phyloP scores from a whole-genome alignment of 2,888 invertebrate genomes.

The Amaurobius ferox region DNA sequence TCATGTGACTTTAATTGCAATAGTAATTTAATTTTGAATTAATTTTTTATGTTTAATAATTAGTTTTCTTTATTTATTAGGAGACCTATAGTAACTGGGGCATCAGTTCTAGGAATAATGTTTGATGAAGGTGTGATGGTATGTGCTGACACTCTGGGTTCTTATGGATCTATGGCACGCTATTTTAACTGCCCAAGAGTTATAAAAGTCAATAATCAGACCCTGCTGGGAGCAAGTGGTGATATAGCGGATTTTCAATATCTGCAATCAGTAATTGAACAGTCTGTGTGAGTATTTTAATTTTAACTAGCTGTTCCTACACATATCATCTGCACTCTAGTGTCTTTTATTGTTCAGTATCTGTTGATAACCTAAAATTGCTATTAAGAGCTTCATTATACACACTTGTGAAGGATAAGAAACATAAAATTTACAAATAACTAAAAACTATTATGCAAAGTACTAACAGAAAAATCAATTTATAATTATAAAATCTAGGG shows the following conservation, averaged over 20 bases:
- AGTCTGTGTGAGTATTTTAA: slow-evolving; percentile 86
- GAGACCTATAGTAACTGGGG: slow-evolving; percentile 90
- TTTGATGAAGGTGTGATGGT: slow-evolving; percentile 93
- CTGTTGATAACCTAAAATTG: too few relatives aligned
- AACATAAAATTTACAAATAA: too few relatives aligned
- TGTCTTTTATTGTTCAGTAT: too few relatives aligned
- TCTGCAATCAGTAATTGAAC: slow-evolving; percentile 88
- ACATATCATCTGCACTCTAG: too few relatives aligned
- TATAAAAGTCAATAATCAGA: slow-evolving; percentile 91
- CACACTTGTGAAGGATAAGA: too few relatives aligned
- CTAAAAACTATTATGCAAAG: too few relatives aligned
- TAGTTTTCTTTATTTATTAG: slow-evolving; percentile 29
- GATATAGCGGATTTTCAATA: slow-evolving; percentile 99
- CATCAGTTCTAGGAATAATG: slow-evolving; percentile 91
- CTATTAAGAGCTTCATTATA: too few relatives aligned
- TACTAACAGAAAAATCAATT: too few relatives aligned
- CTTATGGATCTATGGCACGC: slow-evolving; percentile 94
- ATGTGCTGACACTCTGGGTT: slow-evolving; percentile 94
- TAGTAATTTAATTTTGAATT: too few relatives aligned
- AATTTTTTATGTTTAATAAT: too few relatives aligned
- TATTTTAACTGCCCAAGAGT: slow-evolving; percentile 90
- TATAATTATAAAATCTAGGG: too few relatives aligned
- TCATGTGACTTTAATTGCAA: too few relatives aligned
- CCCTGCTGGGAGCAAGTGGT: slow-evolving; percentile 92
- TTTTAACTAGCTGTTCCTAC: not conserved